Conservation (phyloP, 2,113 vertebrate genomes). For the Sterrhoptilus dennistouni region DNA sequence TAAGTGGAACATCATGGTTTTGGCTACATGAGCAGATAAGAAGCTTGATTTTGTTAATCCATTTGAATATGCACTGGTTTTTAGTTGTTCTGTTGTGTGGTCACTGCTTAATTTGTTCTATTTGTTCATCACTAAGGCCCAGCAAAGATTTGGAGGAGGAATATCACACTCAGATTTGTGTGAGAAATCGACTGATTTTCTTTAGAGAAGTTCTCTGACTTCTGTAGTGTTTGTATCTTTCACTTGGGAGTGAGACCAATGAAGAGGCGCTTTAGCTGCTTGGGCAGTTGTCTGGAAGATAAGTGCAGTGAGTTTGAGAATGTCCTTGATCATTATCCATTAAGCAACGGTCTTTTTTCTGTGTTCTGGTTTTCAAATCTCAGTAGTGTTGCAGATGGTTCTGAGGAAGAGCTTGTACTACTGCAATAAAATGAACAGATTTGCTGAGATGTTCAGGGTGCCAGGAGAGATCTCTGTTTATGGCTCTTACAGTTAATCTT, state of each 20-base stretch:
- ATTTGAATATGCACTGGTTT: not conserved
- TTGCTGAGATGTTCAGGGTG: not conserved
- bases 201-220: not conserved
- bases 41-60: not conserved
- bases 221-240: not conserved
- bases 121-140: not conserved
- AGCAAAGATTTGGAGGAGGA: not conserved
- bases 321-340: not conserved
- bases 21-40: not conserved
- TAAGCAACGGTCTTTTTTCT: not conserved
- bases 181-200: not conserved
- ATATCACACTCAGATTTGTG: not conserved
- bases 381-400: constrained; percentile 7
- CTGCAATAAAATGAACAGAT: constrained; percentile 22
- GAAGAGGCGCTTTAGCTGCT: not conserved
- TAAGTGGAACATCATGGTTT: not conserved
- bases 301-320: not conserved
- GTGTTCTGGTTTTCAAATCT: not conserved
- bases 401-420: not conserved
- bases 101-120: not conserved
- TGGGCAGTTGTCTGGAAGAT: not conserved
- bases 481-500: not conserved
- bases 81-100: not conserved
- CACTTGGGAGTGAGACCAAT: not conserved
- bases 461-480: not conserved